Evolutionary conservation across 2,797 vertebrate species (phyloP).

Genomic region (Enteromius afrohamiltoni): DNA sequence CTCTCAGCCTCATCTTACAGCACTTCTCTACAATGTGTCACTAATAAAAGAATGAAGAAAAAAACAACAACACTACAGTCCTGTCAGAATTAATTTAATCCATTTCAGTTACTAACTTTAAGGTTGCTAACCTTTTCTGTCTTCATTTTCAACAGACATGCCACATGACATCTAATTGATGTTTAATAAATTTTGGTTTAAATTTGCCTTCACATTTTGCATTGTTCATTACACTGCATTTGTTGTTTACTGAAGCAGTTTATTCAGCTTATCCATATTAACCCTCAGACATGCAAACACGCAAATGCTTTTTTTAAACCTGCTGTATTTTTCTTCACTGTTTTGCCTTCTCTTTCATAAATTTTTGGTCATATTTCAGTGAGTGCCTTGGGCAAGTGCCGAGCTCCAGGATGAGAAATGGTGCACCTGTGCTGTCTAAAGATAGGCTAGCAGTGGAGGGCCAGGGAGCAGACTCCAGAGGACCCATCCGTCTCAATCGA

Average conservation of each 20-base stretch:
- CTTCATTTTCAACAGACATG: background rate
- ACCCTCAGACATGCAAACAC: constrained; percentile 12
- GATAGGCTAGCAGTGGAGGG: constrained; percentile 73
- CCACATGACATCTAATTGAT: background rate
- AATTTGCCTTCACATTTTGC: constrained; percentile 13
- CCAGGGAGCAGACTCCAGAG: constrained; percentile 78
- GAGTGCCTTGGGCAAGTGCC: constrained; percentile 51
- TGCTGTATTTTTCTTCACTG: background rate
- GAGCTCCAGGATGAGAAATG: constrained; percentile 67
- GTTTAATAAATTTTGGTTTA: constrained; percentile 21
- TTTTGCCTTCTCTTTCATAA: constrained; percentile 32
- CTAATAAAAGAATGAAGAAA: background rate
- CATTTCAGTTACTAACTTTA: constrained; percentile 10
- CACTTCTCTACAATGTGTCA: background rate
- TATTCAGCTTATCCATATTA: constrained; percentile 17
- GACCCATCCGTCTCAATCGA: constrained; percentile 85
- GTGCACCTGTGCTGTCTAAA: constrained; percentile 75
- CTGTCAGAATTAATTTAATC: constrained; percentile 28
- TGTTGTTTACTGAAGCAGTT: constrained; percentile 32
- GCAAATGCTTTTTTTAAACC: constrained; percentile 1
- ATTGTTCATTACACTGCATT: constrained; percentile 15
- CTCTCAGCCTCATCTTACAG: constrained; percentile 6
- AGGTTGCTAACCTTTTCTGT: constrained; percentile 6
- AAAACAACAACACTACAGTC: background rate
- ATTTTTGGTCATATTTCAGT: constrained; percentile 52